Conservation (phyloP, 2,797 vertebrate genomes). For the Bovichtus variegatus region DNA sequence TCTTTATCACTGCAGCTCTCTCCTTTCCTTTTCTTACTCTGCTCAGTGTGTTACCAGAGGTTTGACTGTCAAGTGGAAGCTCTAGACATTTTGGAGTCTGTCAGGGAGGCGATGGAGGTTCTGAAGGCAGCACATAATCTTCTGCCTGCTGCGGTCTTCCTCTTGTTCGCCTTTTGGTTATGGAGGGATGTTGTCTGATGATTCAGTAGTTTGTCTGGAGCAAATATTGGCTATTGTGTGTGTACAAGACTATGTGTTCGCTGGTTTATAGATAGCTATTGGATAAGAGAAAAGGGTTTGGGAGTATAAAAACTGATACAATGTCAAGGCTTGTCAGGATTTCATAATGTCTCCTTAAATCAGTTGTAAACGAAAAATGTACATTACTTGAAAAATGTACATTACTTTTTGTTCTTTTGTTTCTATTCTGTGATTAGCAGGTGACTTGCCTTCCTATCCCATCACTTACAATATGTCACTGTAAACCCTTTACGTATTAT, state of each 20-base stretch:
- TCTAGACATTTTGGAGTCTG: conserved; percentile 59
- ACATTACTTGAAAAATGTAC: background rate
- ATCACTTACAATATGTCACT: background rate
- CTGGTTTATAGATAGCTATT: conserved; percentile 8
- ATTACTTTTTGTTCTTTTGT: background rate
- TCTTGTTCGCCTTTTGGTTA: conserved; percentile 49
- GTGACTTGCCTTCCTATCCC: background rate
- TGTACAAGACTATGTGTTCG: background rate
- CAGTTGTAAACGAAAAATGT: background rate
- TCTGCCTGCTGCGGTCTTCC: conserved; percentile 53
- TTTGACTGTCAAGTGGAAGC: conserved; percentile 66
- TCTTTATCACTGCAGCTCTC: conserved; percentile 34
- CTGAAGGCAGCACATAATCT: conserved; percentile 56
- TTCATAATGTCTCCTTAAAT: background rate
- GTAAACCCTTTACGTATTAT: background rate
- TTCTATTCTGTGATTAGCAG: no score
- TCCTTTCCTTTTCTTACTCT: conserved; percentile 19
- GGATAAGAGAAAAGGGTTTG: background rate
- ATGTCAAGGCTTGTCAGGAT: background rate
- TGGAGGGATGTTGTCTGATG: conserved; percentile 52
- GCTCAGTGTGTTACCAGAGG: conserved; percentile 44
- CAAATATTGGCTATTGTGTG: conserved; percentile 36
- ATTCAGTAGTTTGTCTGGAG: conserved; percentile 56
- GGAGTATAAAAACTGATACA: background rate
- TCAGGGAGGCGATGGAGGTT: conserved; percentile 52